phyloP scores from a whole-genome alignment of 2,888 invertebrate species.

The Apeira syringaria region DNA sequence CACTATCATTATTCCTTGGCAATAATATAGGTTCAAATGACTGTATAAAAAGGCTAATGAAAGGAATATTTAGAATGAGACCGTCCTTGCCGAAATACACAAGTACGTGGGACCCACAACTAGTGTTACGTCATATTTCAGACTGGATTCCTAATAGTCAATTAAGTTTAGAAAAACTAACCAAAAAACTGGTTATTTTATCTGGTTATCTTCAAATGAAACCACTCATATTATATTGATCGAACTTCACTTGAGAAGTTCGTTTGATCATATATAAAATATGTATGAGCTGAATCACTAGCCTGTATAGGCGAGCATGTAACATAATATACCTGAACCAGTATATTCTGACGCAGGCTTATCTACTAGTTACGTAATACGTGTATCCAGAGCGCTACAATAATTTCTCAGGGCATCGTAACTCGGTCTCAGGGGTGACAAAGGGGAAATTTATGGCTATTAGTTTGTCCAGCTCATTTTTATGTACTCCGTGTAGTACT shows the following conservation, averaged over 20 bases:
- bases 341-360: too few relatives aligned
- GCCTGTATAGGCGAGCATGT: too few relatives aligned
- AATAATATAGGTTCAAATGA: background rate
- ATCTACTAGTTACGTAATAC: too few relatives aligned
- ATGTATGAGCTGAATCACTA: too few relatives aligned
- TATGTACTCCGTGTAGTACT: constrained; percentile 9
- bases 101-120: background rate
- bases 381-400: background rate
- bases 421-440: constrained; percentile 18
- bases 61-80: constrained; percentile 1
- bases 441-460: constrained; percentile 23
- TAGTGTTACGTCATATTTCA: background rate
- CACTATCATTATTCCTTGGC: background rate
- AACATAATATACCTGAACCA: too few relatives aligned
- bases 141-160: background rate
- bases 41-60: background rate
- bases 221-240: too few relatives aligned
- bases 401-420: constrained; percentile 15
- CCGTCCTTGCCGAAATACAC: background rate
- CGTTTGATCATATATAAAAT: too few relatives aligned
- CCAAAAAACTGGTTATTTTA: background rate
- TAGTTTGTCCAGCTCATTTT: constrained; percentile 19
- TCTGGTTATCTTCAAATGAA: too few relatives aligned
- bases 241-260: too few relatives aligned
- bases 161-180: background rate